Conservation (phyloP, 2,888 invertebrate genomes). For the Chrysolina haemoptera region DNA sequence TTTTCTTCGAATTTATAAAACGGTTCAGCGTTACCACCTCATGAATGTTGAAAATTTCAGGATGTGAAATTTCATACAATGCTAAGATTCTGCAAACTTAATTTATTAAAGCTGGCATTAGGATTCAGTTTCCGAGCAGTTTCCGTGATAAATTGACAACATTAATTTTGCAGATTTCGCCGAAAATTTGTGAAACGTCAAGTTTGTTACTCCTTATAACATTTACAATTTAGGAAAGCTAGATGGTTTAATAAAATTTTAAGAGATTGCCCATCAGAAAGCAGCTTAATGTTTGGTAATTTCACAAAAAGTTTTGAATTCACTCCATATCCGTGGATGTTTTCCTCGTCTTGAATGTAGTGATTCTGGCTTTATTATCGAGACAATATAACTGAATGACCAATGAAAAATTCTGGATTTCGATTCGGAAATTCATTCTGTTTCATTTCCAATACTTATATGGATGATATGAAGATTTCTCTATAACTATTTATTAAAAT, state of each 20-base stretch:
- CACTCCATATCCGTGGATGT: constrained; percentile 21
- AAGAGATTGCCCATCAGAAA: constrained; percentile 52
- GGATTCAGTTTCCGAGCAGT: constrained; percentile 39
- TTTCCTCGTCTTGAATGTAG: not conserved
- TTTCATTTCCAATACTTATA: not conserved
- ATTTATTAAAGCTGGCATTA: constrained; percentile 43
- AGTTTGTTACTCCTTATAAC: constrained; percentile 46
- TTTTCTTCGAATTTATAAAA: too few relatives aligned
- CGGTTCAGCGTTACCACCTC: too few relatives aligned
- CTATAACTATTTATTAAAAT: not conserved
- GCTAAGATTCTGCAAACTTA: constrained; percentile 36
- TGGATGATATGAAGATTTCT: not conserved
- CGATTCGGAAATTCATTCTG: not conserved
- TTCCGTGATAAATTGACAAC: constrained; percentile 54
- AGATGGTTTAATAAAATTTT: constrained; percentile 54
- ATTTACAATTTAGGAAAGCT: constrained; percentile 52
- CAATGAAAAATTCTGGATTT: not conserved
- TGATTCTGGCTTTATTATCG: not conserved
- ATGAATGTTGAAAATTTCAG: not conserved
- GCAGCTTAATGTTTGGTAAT: constrained; percentile 55
- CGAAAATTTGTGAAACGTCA: constrained; percentile 52
- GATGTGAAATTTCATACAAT: constrained; percentile 17
- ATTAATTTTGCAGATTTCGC: constrained; percentile 52
- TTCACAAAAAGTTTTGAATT: constrained; percentile 41
- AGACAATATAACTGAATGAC: not conserved